These are phyloP conservation scores for Limnephilus auricula DNA, from an alignment of 2,888 invertebrate species.

Conservation along the genomic window DNA sequence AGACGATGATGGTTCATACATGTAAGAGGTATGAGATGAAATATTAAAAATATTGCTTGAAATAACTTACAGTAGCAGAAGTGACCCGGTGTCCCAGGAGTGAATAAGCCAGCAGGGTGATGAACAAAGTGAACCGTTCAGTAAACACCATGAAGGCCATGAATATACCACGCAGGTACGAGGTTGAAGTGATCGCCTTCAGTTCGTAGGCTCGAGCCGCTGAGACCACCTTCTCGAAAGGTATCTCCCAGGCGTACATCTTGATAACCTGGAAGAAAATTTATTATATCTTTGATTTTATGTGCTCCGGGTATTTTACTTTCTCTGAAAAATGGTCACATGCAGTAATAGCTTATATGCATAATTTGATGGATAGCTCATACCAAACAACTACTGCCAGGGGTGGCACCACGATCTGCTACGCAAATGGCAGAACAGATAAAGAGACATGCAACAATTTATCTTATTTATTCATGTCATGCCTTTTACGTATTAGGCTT, in stretches of 20 bases:
- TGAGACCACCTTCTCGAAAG: constrained; percentile 90
- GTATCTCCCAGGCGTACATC: constrained; percentile 98
- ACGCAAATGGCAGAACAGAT: too few species aligned
- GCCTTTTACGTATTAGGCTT: too few species aligned
- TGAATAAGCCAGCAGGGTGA: constrained; percentile 88
- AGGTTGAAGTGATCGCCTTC: constrained; percentile 79
- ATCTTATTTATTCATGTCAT: too few species aligned
- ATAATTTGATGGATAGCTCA: too few species aligned
- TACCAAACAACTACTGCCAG: too few species aligned
- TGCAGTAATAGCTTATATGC: too few species aligned
- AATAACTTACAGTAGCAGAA: constrained; percentile 77
- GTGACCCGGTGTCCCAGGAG: constrained; percentile 81
- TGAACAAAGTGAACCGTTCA: constrained; percentile 89
- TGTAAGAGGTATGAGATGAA: too few species aligned
- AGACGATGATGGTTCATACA: too few species aligned
- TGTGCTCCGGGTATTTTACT: background rate
- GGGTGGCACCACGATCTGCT: too few species aligned
- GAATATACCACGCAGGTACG: constrained; percentile 82
- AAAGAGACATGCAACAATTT: too few species aligned
- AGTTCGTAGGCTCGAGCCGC: constrained; percentile 85
- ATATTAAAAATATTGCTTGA: background rate
- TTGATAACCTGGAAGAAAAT: constrained; percentile 86
- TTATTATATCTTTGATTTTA: background rate
- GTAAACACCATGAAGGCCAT: constrained; percentile 89
- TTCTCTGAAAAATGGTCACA: too few species aligned